A percentile compares a stretch with the other conserved stretches of the same genome.
These are phyloP conservation scores for Halcyon senegalensis DNA, from an alignment of 2,113 vertebrate genomes.

Conservation along the genomic window DNA sequence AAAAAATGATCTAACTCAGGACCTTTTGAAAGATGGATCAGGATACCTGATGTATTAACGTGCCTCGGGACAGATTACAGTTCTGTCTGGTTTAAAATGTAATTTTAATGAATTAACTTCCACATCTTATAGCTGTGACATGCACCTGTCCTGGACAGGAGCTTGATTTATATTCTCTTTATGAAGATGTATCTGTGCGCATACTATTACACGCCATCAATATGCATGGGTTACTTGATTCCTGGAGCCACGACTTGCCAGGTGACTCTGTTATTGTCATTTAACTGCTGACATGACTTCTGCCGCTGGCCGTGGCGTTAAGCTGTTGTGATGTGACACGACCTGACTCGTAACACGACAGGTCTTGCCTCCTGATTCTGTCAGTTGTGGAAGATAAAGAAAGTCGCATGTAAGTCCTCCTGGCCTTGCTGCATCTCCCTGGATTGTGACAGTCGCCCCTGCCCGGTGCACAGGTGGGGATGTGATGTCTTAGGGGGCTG, in stretches of 20 bases:
- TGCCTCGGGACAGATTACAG: constrained; percentile 14
- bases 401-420: neutral
- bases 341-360: fast-evolving
- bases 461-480: fast-evolving
- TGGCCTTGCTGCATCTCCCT: neutral
- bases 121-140: neutral
- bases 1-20: neutral
- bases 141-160: neutral
- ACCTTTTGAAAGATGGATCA: neutral
- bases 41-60: neutral
- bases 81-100: constrained; percentile 30
- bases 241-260: neutral
- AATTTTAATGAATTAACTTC: constrained; percentile 56
- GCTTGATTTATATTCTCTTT: constrained; percentile 39
- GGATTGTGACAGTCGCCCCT: fast-evolving
- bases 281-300: constrained; percentile 5
- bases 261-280: constrained; percentile 19
- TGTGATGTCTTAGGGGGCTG: neutral
- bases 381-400: neutral
- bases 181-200: neutral
- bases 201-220: neutral
- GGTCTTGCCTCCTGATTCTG: neutral
- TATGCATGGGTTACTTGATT: neutral
- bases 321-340: neutral
- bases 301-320: neutral